These are phyloP conservation scores for Cydia pomonella DNA, from an alignment of 1,140 invertebrate species.

Conservation along the genomic window DNA sequence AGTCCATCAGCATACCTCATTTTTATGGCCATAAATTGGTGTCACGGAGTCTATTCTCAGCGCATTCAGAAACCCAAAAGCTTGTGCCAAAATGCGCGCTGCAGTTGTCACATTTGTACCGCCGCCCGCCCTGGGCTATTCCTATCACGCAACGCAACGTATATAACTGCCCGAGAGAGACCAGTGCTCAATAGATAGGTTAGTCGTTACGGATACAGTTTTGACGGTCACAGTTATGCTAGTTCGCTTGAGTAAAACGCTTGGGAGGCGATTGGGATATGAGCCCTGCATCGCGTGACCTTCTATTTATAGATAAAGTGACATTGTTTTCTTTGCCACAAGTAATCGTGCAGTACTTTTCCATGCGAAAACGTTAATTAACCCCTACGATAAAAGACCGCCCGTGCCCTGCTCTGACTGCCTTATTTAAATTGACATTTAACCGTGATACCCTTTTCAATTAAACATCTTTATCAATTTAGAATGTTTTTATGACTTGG, in stretches of 20 bases:
- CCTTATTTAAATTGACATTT: constrained; percentile 34
- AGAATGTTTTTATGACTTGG: constrained; percentile 28
- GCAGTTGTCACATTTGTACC: constrained; percentile 10
- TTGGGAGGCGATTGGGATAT: background rate
- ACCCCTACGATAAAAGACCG: constrained; percentile 64
- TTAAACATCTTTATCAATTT: constrained; percentile 21
- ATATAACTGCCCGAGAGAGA: background rate
- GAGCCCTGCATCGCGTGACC: constrained; percentile 49
- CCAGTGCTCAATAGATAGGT: background rate
- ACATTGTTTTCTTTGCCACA: constrained; percentile 65
- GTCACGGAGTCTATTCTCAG: constrained; percentile 16
- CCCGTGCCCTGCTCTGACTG: constrained; percentile 38
- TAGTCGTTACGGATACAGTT: background rate
- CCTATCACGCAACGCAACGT: background rate
- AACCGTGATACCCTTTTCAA: constrained; percentile 27
- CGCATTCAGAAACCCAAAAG: constrained; percentile 14
- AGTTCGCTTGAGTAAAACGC: background rate
- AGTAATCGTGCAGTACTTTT: constrained; percentile 63
- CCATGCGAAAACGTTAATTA: constrained; percentile 73
- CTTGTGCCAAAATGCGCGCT: constrained; percentile 23
- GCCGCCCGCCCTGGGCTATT: background rate
- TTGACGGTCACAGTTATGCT: background rate
- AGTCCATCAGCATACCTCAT: constrained; percentile 7
- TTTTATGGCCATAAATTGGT: constrained; percentile 31
- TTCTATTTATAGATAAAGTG: constrained; percentile 65